Percentiles rank a stretch among this genome's conserved stretches.
Evolutionary conservation across 1,140 invertebrate genomes (phyloP).

Genomic region (Zaprionus lachaisei): DNA sequence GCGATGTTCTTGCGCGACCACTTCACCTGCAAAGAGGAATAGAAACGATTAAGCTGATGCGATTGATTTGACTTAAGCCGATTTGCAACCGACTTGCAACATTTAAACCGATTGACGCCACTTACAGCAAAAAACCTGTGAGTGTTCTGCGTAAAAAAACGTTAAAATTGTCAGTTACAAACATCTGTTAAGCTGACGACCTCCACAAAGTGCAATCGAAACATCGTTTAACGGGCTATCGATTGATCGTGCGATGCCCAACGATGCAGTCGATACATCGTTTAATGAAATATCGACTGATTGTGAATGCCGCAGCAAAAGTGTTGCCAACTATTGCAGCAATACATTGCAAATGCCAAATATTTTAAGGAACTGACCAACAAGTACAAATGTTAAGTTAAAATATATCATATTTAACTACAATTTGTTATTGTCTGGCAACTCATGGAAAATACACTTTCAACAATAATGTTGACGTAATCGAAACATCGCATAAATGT

Average conservation of each 20-base stretch:
- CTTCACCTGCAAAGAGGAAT: slow-evolving; percentile 63
- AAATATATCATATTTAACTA: too few relatives aligned
- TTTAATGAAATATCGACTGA: neutral
- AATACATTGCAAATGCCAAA: too few relatives aligned
- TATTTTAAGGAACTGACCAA: too few relatives aligned
- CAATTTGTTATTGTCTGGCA: too few relatives aligned
- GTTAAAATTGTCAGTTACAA: neutral
- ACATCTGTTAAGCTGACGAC: neutral
- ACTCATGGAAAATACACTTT: too few relatives aligned
- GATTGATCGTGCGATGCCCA: neutral
- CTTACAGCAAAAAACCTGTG: neutral
- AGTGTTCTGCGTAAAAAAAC: neutral
- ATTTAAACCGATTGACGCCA: neutral
- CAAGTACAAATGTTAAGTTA: too few relatives aligned
- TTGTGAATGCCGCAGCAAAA: neutral
- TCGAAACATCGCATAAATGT: neutral
- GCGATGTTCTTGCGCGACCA: slow-evolving; percentile 86
- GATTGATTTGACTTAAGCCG: neutral
- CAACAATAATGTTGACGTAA: neutral
- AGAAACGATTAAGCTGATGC: neutral
- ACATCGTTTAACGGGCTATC: neutral
- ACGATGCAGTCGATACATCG: neutral
- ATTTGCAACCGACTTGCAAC: neutral
- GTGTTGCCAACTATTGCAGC: neutral
- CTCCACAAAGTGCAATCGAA: neutral